Conservation (phyloP, 2,113 vertebrate species). For the Alethe diademata region DNA sequence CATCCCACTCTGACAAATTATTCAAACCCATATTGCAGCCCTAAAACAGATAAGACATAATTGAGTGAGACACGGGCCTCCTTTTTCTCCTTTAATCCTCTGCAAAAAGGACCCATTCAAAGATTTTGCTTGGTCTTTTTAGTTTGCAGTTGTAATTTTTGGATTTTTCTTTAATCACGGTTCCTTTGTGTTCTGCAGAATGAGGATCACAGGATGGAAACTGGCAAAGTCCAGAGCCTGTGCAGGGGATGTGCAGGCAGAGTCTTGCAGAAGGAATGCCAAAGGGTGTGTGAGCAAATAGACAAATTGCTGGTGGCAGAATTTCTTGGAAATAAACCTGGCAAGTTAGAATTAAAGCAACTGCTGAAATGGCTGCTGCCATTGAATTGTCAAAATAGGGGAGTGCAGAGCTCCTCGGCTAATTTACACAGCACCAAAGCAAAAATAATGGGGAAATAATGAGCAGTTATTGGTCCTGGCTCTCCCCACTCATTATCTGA, state of each 20-base stretch:
- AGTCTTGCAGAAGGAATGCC: not conserved
- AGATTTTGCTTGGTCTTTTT: not conserved
- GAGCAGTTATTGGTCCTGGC: constrained; percentile 52
- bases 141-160: not conserved
- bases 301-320: constrained; percentile 59
- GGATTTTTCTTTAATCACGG: not conserved
- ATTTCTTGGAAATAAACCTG: constrained; percentile 56
- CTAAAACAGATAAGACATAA: not conserved
- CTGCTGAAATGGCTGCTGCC: constrained; percentile 63
- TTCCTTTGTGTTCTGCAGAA: not conserved
- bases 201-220: not conserved
- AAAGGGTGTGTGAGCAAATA: constrained; percentile 15
- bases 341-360: constrained; percentile 64
- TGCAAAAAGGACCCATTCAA: not conserved
- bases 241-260: not conserved
- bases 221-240: not conserved
- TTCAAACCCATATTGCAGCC: not conserved
- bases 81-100: not conserved
- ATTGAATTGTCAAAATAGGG: constrained; percentile 65
- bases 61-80: not conserved
- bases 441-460: constrained; percentile 69
- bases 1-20: not conserved
- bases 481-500: constrained; percentile 42
- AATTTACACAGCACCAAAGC: constrained; percentile 68
- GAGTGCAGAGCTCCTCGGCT: constrained; percentile 38